A percentile compares a stretch with the other conserved stretches of the same genome.
These are phyloP conservation scores for Odontophorus gujanensis DNA, from an alignment of 2,113 vertebrate species.

Conservation along the genomic window DNA sequence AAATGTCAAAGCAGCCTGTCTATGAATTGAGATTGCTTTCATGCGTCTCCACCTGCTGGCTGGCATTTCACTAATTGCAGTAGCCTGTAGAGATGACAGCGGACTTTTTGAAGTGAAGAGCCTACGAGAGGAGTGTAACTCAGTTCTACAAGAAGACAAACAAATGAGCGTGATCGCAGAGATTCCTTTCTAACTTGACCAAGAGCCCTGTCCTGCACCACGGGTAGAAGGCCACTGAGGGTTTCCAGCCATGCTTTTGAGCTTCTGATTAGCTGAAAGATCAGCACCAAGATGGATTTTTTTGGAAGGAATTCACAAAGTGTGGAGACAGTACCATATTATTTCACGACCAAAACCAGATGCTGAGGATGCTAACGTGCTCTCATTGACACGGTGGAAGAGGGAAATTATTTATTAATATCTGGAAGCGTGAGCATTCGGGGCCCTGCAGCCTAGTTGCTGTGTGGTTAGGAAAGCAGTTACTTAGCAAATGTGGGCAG, in stretches of 20 bases:
- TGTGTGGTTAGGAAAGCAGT: conserved; percentile 58
- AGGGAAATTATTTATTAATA: conserved; percentile 60
- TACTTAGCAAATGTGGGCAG: conserved; percentile 53
- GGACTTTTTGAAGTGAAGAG: not conserved
- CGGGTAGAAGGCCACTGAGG: not conserved
- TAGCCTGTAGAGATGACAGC: not conserved
- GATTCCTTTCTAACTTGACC: not conserved
- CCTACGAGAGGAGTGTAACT: not conserved
- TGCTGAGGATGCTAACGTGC: conserved; percentile 15
- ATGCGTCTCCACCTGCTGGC: conserved; percentile 77
- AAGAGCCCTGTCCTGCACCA: fast-evolving
- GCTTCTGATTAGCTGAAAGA: not conserved
- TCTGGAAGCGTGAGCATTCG: conserved; percentile 41
- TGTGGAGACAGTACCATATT: not conserved
- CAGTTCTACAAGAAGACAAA: fast-evolving
- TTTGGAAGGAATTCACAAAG: not conserved
- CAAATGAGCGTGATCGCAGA: fast-evolving
- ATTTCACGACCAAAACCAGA: conserved; percentile 15
- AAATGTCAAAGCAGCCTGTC: conserved; percentile 7
- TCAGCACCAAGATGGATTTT: not conserved
- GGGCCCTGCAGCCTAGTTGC: conserved; percentile 41
- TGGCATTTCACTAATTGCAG: conserved; percentile 51
- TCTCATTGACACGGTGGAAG: conserved; percentile 26
- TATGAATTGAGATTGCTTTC: conserved; percentile 59
- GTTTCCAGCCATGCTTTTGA: not conserved